Conservation (phyloP, 2,888 invertebrate genomes). For the Trissolcus brochymenae region DNA sequence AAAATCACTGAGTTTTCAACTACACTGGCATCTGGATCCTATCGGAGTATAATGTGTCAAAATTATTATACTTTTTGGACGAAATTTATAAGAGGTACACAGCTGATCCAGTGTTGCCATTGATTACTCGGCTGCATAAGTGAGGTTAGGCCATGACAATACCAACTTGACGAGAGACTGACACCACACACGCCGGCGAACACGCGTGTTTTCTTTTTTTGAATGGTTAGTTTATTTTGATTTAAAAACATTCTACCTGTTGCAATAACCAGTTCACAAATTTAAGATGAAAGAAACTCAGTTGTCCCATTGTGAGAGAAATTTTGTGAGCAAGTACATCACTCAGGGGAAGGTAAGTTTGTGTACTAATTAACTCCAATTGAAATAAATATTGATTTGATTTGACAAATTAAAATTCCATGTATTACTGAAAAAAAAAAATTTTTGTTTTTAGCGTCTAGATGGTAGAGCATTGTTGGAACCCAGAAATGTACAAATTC, state of each 20-base stretch:
- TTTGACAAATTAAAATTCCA: no score
- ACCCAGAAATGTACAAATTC: slow-evolving; percentile 83
- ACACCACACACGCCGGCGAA: not conserved
- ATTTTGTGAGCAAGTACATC: slow-evolving; percentile 82
- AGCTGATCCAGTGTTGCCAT: slow-evolving; percentile 3
- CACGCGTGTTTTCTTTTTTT: not conserved
- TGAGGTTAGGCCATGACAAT: not conserved
- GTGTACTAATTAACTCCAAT: no score
- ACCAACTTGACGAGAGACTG: not conserved
- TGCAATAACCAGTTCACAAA: not conserved
- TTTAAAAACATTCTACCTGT: not conserved
- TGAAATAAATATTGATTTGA: not conserved
- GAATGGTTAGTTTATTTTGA: not conserved
- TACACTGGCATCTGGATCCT: no score
- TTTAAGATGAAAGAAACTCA: slow-evolving; percentile 81
- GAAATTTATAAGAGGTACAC: not conserved
- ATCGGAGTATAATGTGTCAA: no score
- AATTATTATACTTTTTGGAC: not conserved
- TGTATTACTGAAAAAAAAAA: not conserved
- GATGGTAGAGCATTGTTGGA: slow-evolving; percentile 88
- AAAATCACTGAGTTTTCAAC: no score
- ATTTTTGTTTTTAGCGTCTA: slow-evolving; percentile 79
- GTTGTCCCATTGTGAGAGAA: slow-evolving; percentile 84
- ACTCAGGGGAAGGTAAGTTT: slow-evolving; percentile 80
- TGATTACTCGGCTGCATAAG: not conserved